Conservation (phyloP, 2,888 invertebrate species). For the Cephus runcator region DNA sequence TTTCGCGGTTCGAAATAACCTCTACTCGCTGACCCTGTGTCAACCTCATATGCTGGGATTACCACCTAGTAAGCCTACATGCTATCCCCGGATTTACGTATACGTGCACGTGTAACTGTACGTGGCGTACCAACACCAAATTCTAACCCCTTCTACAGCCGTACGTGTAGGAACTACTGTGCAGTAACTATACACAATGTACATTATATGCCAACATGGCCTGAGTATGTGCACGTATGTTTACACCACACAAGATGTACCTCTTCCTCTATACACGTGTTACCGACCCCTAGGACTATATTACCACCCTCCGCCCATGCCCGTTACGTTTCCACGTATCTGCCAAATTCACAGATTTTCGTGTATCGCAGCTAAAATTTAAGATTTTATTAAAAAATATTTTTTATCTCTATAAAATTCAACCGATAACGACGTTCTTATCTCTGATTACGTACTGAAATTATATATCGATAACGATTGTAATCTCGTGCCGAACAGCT, state of each 20-base stretch:
- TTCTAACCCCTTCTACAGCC: neutral
- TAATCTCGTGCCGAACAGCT: too few species aligned
- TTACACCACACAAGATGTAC: neutral
- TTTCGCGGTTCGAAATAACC: neutral
- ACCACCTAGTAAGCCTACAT: constrained; percentile 23
- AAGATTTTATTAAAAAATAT: neutral
- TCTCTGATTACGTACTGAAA: too few species aligned
- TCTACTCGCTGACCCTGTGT: constrained; percentile 22
- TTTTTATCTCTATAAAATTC: too few species aligned
- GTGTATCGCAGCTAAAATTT: neutral
- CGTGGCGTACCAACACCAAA: neutral
- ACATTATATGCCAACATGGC: neutral
- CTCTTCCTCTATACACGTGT: neutral
- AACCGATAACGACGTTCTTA: too few species aligned
- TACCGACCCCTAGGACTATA: neutral
- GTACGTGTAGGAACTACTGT: neutral
- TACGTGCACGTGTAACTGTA: neutral
- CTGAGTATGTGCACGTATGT: neutral
- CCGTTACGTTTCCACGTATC: neutral
- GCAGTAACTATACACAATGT: neutral
- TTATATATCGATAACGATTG: too few species aligned
- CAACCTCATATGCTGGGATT: constrained; percentile 54
- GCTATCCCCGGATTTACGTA: neutral
- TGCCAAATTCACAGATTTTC: neutral
- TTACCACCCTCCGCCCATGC: neutral